phyloP scores from a whole-genome alignment of 2,888 invertebrate genomes.

The Polia nebulosa region DNA sequence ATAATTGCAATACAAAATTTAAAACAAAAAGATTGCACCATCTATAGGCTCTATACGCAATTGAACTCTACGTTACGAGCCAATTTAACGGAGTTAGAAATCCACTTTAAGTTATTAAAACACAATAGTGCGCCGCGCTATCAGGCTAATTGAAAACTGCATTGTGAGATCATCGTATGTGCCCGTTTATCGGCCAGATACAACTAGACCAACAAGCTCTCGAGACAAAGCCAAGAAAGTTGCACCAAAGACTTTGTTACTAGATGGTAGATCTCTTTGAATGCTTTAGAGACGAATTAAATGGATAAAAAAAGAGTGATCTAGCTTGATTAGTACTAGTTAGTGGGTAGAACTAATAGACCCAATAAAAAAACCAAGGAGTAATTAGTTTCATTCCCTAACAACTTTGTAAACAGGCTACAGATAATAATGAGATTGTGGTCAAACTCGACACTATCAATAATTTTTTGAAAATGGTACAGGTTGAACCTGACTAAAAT shows the following conservation, averaged over 20 bases:
- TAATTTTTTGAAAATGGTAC: not conserved
- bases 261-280: conserved; percentile 37
- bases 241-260: conserved; percentile 47
- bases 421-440: not conserved
- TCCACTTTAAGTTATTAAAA: conserved; percentile 87
- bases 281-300: conserved; percentile 39
- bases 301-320: conserved; percentile 27
- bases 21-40: not conserved
- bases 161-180: conserved; percentile 71
- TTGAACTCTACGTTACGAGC: conserved; percentile 23
- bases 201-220: conserved; percentile 45
- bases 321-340: conserved; percentile 40
- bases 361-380: not conserved
- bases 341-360: not conserved
- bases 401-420: not conserved
- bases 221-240: conserved; percentile 57
- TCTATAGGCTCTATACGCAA: conserved; percentile 2
- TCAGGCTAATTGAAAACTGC: conserved; percentile 86
- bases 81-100: conserved; percentile 77
- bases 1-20: not conserved
- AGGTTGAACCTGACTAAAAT: not conserved
- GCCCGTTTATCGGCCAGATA: conserved; percentile 61
- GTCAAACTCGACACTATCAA: not conserved
- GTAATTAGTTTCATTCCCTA: not conserved
- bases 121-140: conserved; percentile 80